Evolutionary conservation across 2,888 invertebrate genomes (phyloP).

Genomic region (Campoplex nolae): DNA sequence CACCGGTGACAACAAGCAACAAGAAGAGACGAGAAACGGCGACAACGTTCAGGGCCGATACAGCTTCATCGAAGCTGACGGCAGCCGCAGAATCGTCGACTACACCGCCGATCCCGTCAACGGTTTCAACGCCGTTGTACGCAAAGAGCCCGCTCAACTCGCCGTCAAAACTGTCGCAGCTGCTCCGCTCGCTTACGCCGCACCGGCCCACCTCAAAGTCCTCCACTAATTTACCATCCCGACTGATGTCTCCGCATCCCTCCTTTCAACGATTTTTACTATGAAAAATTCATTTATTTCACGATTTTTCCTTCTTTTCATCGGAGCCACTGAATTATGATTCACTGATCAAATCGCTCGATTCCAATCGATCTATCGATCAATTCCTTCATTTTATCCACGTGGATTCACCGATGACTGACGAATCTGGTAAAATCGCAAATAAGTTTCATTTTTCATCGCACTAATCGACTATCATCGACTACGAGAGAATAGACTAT

Average conservation of each 20-base stretch:
- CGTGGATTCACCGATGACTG: not conserved
- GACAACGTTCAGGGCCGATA: conserved; percentile 70
- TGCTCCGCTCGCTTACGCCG: conserved; percentile 59
- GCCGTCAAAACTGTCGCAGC: conserved; percentile 66
- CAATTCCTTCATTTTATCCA: not conserved
- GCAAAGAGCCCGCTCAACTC: conserved; percentile 65
- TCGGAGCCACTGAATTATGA: not conserved
- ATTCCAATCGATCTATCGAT: not conserved
- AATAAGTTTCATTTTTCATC: conserved; percentile 4
- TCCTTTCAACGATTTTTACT: not conserved
- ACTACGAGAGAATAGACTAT: conserved; percentile 37
- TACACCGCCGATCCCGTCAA: conserved; percentile 70
- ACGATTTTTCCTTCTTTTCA: not conserved
- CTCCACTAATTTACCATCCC: conserved; percentile 29
- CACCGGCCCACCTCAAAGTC: conserved; percentile 47
- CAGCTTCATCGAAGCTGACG: conserved; percentile 70
- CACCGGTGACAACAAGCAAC: conserved; percentile 73
- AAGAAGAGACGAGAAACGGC: conserved; percentile 71
- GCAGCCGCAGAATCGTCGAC: conserved; percentile 68
- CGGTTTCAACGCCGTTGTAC: conserved; percentile 70
- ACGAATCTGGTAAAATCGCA: not conserved
- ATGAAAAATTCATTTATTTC: not conserved
- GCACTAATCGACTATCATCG: not conserved
- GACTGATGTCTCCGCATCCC: not conserved
- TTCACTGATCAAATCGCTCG: not conserved